Conservation (phyloP, 2,888 invertebrate species). For the Spodoptera picta region DNA sequence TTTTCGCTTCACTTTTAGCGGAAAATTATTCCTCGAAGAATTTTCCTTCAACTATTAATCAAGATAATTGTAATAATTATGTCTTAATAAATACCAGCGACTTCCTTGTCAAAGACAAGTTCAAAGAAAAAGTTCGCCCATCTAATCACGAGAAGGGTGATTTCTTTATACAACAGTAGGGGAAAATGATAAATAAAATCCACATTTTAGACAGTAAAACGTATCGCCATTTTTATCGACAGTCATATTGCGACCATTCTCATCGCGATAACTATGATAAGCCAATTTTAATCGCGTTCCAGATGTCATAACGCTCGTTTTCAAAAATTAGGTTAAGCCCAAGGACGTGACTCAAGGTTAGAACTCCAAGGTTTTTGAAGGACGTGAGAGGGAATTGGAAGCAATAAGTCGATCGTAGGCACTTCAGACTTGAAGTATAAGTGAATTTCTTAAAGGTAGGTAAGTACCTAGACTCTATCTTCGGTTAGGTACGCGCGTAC, state of each 20-base stretch:
- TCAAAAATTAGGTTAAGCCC: slow-evolving; percentile 23
- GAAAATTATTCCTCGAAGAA: slow-evolving; percentile 31
- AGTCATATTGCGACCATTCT: slow-evolving; percentile 39
- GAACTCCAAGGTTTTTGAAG: slow-evolving; percentile 21
- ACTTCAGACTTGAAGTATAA: slow-evolving; percentile 25
- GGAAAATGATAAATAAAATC: slow-evolving; percentile 8
- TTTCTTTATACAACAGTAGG: too few species aligned
- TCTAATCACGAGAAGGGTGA: too few species aligned
- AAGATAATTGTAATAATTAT: slow-evolving; percentile 2
- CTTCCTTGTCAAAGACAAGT: neutral
- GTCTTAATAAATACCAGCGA: neutral
- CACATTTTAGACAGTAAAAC: slow-evolving; percentile 20
- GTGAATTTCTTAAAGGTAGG: slow-evolving; percentile 9
- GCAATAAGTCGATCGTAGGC: slow-evolving; percentile 24
- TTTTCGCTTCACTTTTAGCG: slow-evolving; percentile 28
- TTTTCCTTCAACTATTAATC: slow-evolving; percentile 20
- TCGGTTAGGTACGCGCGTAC: neutral
- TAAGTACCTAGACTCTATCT: neutral
- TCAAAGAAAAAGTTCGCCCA: neutral
- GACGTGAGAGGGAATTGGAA: slow-evolving; percentile 15
- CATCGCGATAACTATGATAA: slow-evolving; percentile 46
- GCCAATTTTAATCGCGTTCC: slow-evolving; percentile 32
- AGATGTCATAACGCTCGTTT: slow-evolving; percentile 24
- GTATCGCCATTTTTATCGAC: slow-evolving; percentile 38
- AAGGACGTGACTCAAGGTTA: slow-evolving; percentile 35